A percentile compares a stretch with the other conserved stretches of the same genome.
phyloP scores from a whole-genome alignment of 1,140 invertebrate species.

The Apis mellifera region DNA sequence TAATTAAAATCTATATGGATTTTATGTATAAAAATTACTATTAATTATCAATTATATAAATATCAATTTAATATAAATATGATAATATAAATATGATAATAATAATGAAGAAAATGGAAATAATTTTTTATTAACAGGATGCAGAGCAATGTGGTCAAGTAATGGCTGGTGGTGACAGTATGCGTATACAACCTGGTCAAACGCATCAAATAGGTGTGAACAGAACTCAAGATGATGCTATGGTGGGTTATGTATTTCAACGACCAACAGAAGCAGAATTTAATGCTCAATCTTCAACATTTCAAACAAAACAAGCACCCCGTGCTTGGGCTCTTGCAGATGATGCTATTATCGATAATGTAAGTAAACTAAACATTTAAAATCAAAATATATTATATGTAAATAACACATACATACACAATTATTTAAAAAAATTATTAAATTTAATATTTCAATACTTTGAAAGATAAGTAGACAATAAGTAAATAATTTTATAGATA shows the following conservation, averaged over 20 bases:
- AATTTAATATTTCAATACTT: not conserved
- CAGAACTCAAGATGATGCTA: constrained; percentile 91
- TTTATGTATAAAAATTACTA: not conserved
- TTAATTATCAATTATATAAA: not conserved
- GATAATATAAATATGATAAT: not conserved
- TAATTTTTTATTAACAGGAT: constrained; percentile 67
- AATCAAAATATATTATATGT: not conserved
- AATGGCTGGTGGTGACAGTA: constrained; percentile 78
- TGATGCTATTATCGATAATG: constrained; percentile 89
- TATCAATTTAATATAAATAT: not conserved
- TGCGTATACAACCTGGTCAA: constrained; percentile 78
- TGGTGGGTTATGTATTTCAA: constrained; percentile 94
- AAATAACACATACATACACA: too few species aligned
- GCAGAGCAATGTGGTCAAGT: constrained; percentile 79
- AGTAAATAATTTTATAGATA: not conserved
- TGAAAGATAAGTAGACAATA: not conserved
- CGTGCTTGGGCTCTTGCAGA: constrained; percentile 90
- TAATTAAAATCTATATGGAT: not conserved
- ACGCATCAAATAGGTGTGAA: constrained; percentile 78
- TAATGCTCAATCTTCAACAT: constrained; percentile 80
- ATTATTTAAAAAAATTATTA: not conserved
- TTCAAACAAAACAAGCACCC: constrained; percentile 86
- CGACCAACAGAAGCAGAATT: constrained; percentile 89
- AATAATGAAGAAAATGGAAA: not conserved
- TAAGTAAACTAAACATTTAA: constrained; percentile 73